phyloP scores from a whole-genome alignment of 2,113 vertebrate species.

The Ammodramus savannarum region DNA sequence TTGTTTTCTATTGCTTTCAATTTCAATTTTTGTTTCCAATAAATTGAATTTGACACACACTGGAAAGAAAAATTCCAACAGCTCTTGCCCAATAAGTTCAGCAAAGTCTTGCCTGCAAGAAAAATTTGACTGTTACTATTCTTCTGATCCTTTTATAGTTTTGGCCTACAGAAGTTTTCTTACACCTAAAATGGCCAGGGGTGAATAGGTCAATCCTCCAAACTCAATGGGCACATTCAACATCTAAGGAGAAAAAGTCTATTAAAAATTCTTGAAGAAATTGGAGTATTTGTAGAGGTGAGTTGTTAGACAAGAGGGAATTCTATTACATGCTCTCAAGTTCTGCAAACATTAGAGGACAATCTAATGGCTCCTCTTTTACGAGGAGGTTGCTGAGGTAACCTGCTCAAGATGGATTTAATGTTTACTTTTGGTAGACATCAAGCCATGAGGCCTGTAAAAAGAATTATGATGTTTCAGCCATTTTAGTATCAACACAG shows the following conservation, averaged over 20 bases:
- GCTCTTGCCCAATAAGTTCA: neutral
- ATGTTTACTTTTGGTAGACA: constrained; percentile 5
- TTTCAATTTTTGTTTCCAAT: neutral
- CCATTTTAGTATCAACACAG: neutral
- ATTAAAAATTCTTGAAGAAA: constrained; percentile 42
- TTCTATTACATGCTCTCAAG: constrained; percentile 29
- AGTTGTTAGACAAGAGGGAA: constrained; percentile 31
- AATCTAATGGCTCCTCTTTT: constrained; percentile 18
- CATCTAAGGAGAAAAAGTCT: neutral
- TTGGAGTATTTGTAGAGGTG: neutral
- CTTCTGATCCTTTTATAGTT: neutral
- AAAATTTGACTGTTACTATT: neutral
- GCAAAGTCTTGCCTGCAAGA: neutral
- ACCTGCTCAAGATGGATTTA: neutral
- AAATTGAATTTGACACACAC: neutral
- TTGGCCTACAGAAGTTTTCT: constrained; percentile 17
- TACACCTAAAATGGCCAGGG: neutral
- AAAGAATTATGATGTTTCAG: constrained; percentile 37
- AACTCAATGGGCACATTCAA: neutral
- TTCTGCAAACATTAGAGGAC: constrained; percentile 4
- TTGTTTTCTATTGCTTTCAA: neutral
- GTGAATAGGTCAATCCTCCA: constrained; percentile 23
- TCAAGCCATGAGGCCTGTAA: constrained; percentile 23
- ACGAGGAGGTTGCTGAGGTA: neutral
- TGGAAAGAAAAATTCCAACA: neutral